phyloP scores from a whole-genome alignment of 2,113 vertebrate species.

The Macrotus californicus region DNA sequence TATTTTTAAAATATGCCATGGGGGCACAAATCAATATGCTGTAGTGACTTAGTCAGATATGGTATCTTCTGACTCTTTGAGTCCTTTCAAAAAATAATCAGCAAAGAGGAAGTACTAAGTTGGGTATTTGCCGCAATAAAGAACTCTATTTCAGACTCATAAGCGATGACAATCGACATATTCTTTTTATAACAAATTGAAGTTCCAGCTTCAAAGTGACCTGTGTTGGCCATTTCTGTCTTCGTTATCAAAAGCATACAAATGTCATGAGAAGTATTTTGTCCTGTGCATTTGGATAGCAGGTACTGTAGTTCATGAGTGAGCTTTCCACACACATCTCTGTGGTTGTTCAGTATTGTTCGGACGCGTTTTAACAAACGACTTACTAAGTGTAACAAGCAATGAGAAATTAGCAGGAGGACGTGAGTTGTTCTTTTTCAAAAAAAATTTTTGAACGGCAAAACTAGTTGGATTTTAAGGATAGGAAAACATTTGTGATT shows the following conservation, averaged over 20 bases:
- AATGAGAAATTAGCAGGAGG: conserved; percentile 26
- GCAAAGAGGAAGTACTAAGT: not conserved
- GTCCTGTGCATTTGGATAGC: conserved; percentile 35
- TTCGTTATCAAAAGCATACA: conserved; percentile 52
- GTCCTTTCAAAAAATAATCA: conserved; percentile 39
- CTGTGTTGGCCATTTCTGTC: not conserved
- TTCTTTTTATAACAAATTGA: not conserved
- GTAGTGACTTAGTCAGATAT: not conserved
- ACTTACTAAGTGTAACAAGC: conserved; percentile 37
- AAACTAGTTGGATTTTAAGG: conserved; percentile 7
- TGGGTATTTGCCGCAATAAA: conserved; percentile 11
- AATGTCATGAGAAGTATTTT: conserved; percentile 47
- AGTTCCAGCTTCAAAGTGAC: conserved; percentile 15
- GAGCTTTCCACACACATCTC: conserved; percentile 9
- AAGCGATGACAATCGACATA: not conserved
- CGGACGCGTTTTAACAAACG: conserved; percentile 49
- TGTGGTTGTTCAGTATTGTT: conserved; percentile 52
- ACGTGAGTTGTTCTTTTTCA: conserved; percentile 16
- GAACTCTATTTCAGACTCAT: not conserved
- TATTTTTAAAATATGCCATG: not conserved
- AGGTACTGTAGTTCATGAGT: conserved; percentile 50
- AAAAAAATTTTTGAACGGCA: too few relatives aligned
- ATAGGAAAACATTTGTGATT: not conserved
- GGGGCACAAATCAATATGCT: not conserved
- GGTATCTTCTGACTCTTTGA: not conserved